These are phyloP conservation scores for Oryzias javanicus DNA, from an alignment of 2,113 vertebrate species.

Conservation along the genomic window DNA sequence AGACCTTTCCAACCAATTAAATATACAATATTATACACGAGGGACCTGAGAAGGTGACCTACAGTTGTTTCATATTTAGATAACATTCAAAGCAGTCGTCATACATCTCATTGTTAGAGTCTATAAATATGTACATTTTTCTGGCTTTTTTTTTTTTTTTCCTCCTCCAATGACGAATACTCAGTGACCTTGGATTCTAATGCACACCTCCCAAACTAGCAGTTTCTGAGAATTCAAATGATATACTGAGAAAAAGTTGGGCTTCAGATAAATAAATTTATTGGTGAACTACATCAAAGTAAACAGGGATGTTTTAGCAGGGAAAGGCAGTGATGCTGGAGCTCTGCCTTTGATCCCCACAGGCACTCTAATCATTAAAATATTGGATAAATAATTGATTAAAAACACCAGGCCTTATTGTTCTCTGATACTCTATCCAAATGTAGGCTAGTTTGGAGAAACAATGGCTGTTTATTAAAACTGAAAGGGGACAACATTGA, in stretches of 20 bases:
- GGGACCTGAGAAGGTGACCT: constrained; percentile 57
- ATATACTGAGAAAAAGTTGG: constrained; percentile 63
- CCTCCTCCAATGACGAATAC: constrained; percentile 27
- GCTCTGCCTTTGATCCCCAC: constrained; percentile 83
- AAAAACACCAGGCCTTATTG: constrained; percentile 78
- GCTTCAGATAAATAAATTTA: constrained; percentile 76
- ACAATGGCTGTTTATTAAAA: constrained; percentile 32
- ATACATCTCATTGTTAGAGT: constrained; percentile 31
- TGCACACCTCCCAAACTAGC: constrained; percentile 48
- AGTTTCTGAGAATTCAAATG: constrained; percentile 60
- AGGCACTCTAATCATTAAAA: constrained; percentile 81
- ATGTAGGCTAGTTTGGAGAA: constrained; percentile 63
- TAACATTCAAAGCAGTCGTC: constrained; percentile 41
- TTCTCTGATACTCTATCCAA: constrained; percentile 71
- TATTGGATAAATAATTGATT: constrained; percentile 90
- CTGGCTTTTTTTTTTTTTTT: constrained; percentile 3
- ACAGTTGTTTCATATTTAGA: constrained; percentile 43
- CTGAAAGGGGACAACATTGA: neutral
- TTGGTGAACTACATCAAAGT: constrained; percentile 79
- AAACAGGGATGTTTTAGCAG: constrained; percentile 68
- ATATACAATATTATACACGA: constrained; percentile 62
- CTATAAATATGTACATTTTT: constrained; percentile 19
- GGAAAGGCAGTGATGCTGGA: constrained; percentile 73
- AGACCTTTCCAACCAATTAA: constrained; percentile 66
- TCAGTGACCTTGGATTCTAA: constrained; percentile 55